Conservation (phyloP, 1,140 invertebrate species). For the Druon quercuslanigerum region DNA sequence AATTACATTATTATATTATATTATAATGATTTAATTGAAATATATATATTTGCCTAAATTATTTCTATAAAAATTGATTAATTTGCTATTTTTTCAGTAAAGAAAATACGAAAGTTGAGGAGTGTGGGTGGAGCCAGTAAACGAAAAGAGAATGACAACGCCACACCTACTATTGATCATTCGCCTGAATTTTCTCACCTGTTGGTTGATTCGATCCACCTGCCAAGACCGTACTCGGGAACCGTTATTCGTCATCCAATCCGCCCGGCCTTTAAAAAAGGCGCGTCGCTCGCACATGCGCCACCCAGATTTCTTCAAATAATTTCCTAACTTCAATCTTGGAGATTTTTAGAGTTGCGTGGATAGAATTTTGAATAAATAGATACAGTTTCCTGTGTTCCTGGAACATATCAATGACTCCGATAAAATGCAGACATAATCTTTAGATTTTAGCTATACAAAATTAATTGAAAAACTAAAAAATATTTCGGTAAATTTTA, state of each 20-base stretch:
- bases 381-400: no score
- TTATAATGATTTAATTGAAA: no score
- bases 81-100: constrained; percentile 26
- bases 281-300: not conserved
- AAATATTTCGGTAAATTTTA: no score
- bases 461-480: no score
- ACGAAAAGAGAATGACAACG: constrained; percentile 35
- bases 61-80: not conserved
- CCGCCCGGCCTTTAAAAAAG: not conserved
- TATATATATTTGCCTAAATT: not conserved
- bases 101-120: constrained; percentile 42
- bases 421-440: no score
- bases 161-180: constrained; percentile 53
- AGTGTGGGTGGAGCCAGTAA: constrained; percentile 52
- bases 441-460: no score
- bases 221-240: not conserved
- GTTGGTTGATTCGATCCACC: constrained; percentile 3
- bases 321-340: no score
- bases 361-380: not conserved
- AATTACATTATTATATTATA: no score
- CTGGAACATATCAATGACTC: no score
- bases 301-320: not conserved
- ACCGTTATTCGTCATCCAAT: constrained; percentile 1
- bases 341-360: no score
- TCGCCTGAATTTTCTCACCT: constrained; percentile 29